Percentiles rank a stretch among this genome's conserved stretches.
Conservation (phyloP, 2,888 invertebrate genomes). For the Serrognathus titanus region DNA sequence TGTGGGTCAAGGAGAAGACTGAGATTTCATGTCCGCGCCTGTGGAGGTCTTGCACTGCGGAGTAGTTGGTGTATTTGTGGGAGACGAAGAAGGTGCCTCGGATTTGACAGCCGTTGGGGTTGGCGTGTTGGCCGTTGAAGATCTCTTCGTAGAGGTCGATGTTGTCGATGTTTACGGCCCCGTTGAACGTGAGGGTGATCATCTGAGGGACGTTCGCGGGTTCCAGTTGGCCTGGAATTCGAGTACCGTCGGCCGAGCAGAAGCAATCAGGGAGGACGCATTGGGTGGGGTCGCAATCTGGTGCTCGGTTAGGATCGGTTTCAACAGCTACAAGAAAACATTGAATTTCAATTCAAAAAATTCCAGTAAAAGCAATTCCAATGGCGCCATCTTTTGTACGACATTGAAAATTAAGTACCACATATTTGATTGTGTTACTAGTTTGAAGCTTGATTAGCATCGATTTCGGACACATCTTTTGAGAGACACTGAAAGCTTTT, state of each 20-base stretch:
- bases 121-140: constrained; percentile 79
- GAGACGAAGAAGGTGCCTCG: constrained; percentile 89
- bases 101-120: constrained; percentile 86
- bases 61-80: constrained; percentile 90
- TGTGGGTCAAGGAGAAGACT: constrained; percentile 88
- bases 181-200: constrained; percentile 91
- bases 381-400: too few species aligned
- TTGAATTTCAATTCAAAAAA: not conserved
- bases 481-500: too few species aligned
- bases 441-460: too few species aligned
- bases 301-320: constrained; percentile 86
- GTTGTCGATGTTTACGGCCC: constrained; percentile 89
- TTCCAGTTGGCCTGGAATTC: constrained; percentile 81
- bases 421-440: too few species aligned
- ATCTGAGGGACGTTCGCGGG: constrained; percentile 86
- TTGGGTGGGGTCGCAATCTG: constrained; percentile 86
- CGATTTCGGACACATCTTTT: too few species aligned
- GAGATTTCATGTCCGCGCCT: constrained; percentile 88
- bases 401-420: too few species aligned
- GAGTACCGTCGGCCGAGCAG: constrained; percentile 88
- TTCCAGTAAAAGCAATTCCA: too few species aligned
- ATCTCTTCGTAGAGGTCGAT: constrained; percentile 88
- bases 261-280: constrained; percentile 88
- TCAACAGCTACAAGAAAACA: constrained; percentile 68
- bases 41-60: constrained; percentile 84